Evolutionary conservation across 2,888 invertebrate genomes (phyloP).

Genomic region (Hirtodrosophila confusa): DNA sequence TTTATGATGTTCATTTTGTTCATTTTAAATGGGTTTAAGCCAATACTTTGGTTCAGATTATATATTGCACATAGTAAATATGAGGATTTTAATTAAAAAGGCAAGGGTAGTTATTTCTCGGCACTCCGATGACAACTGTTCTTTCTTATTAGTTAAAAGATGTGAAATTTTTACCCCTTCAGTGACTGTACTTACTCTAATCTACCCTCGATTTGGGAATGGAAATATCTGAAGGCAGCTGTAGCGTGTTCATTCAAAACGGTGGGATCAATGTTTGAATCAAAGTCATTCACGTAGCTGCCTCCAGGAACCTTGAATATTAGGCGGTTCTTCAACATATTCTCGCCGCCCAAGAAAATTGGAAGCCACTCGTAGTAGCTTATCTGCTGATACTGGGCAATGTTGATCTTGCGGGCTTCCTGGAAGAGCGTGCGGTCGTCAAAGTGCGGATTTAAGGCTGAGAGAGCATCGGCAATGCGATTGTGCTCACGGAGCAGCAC

Average conservation of each 20-base stretch:
- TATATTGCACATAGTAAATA: too few relatives aligned
- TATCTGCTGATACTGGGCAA: slow-evolving; percentile 85
- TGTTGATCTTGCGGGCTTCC: slow-evolving; percentile 85
- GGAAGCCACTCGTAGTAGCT: slow-evolving; percentile 86
- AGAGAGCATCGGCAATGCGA: slow-evolving; percentile 84
- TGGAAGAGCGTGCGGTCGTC: slow-evolving; percentile 85
- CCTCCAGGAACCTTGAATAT: slow-evolving; percentile 80
- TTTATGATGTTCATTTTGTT: too few relatives aligned
- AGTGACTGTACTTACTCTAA: slow-evolving; percentile 83
- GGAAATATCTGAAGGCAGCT: slow-evolving; percentile 88
- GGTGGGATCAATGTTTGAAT: slow-evolving; percentile 85
- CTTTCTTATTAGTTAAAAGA: too few relatives aligned
- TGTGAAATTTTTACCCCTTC: too few relatives aligned
- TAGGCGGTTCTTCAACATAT: slow-evolving; percentile 84
- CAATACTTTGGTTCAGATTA: too few relatives aligned
- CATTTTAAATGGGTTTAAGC: too few relatives aligned
- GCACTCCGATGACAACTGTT: too few relatives aligned
- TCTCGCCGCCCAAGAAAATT: slow-evolving; percentile 84
- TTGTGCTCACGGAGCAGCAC: slow-evolving; percentile 85
- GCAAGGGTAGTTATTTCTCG: too few relatives aligned
- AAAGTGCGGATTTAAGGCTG: slow-evolving; percentile 85
- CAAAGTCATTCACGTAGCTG: slow-evolving; percentile 85
- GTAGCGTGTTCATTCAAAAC: slow-evolving; percentile 87
- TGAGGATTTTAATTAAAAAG: too few relatives aligned
- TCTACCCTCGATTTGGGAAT: slow-evolving; percentile 86